phyloP scores from a whole-genome alignment of 2,888 invertebrate species.

The Lasioglossum malachurum region DNA sequence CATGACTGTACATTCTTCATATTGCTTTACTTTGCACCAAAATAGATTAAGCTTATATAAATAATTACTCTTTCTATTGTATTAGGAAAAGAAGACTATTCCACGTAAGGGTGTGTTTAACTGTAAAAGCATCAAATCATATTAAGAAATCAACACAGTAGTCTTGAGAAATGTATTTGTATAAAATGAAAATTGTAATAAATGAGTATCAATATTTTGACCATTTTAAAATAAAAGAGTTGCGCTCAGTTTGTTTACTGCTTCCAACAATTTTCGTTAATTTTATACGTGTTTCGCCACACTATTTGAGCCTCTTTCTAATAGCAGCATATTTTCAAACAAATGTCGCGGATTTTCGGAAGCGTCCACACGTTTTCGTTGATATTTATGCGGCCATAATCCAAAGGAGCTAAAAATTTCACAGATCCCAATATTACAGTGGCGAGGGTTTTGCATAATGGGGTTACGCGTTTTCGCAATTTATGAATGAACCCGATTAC shows the following conservation, averaged over 20 bases:
- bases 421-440: not conserved
- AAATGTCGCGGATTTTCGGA: not conserved
- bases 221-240: not conserved
- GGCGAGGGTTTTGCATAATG: not conserved
- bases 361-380: not conserved
- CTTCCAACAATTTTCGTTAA: not conserved
- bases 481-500: conserved; percentile 35
- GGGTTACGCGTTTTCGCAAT: conserved; percentile 18
- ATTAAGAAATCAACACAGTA: not conserved
- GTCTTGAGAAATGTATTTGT: too few relatives aligned
- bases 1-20: too few relatives aligned
- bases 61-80: too few relatives aligned
- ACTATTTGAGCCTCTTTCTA: not conserved
- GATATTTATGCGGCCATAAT: not conserved
- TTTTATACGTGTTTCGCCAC: not conserved
- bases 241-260: not conserved
- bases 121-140: not conserved
- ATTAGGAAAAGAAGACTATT: not conserved
- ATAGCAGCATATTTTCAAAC: not conserved
- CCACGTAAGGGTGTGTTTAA: not conserved
- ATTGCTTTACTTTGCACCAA: too few relatives aligned
- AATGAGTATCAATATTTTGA: not conserved
- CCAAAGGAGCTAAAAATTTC: not conserved
- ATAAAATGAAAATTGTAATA: not conserved
- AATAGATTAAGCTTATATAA: too few relatives aligned